Base-by-base conservation (phyloP, 2,888 invertebrate species). In the Incurvaria masculella region DNA sequence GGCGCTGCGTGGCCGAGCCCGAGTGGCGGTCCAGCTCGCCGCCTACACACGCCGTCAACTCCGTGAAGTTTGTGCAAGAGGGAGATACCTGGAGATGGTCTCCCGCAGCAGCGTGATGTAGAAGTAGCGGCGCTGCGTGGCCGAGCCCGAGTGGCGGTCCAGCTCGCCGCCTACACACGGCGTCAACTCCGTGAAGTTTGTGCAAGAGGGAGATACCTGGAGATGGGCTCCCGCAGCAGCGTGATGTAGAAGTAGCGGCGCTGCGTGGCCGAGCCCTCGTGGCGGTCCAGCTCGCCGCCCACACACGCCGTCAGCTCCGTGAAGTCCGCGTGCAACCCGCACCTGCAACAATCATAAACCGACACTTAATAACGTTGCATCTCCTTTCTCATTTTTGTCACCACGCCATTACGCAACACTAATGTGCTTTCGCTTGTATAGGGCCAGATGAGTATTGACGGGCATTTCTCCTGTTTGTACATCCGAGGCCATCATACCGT, bases 1-100 rank as follows among this genome's bases (percentile, higher is more conserved):
- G 84, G 60, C 93, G 79, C 62, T 89, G 89, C 2, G 88, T 84
- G 8, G 85, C 83, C 49, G 87, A 86, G 4, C 91, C 91, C 70
- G 97, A 96, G 63, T 92, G 88, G 66, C 92, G 88, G 69, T 97
- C 93, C 63, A 98, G 81, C 62, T 92, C 93, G 21, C 88, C 85
- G 63, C 97, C 93, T 38, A 96, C 96, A 70, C 97, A 97, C 21
- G 75, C 79, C 10, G 93, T 94, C 56, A 99, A 72, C 78, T 99
- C 98, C 2, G 98, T 98, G 91, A 95, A 98, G 78, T 98, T 98
- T 21, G 97, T 96, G 66, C 94, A n/a, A n/a, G n/a, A n/a, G n/a
- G n/a, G n/a, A n/a, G n/a, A n/a, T 53, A 79, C 69, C 87, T 85
- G 47, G 91, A 84, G 40, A 97, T 88, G 1, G 99, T 99, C 63